Evolutionary conservation across 2,888 invertebrate species (phyloP), one percentile per base, ranked within the genome.

Genomic region (Nipponacmea schrenckii): DNA sequence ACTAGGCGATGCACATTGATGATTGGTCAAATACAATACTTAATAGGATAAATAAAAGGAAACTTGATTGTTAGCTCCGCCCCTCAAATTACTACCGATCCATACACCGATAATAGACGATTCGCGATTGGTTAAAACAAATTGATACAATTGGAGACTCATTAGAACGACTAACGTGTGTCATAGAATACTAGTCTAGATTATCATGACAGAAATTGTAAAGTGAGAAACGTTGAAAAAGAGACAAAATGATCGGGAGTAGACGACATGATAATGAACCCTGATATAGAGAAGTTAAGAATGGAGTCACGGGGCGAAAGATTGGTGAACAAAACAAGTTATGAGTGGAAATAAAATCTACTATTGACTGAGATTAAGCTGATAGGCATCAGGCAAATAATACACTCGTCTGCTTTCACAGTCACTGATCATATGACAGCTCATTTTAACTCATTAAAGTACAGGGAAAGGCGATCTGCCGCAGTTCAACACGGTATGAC

Each of bases 1-100:
- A 76, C 78, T 76, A 70, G 62, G 65, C 72, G 69, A 74, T 72
- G 69, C 67, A 66, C 70, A 48, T 56, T 75, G 71, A 74, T 73
- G 76, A 78, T 78, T 78, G 78, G 78, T 64, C 70, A 74, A 74
- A 69, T 71, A 74, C 71, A 71, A 70, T 71, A 73, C 71, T 72
- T 74, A 75, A 76, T 76, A 70, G 74, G 75, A 75, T 77, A 75
- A 76, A 75, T 78, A 74, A 76, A 69, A 72, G 72, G 56, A 56
- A 56, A 56, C 20, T 56, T 7, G 20, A 56, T 24, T 56, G 24
- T 63, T 68, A 69, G 70, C 78, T 56, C 69, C 78, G 76, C 78
- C 78, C 70, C 65, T 69, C 74, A 73, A 78, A 78, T 78, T 75
- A 78, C 71, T 62, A 70, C 62, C 50, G 75, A 76, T 76, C 75